Evolutionary conservation across 2,113 vertebrate species (phyloP), one percentile per base, ranked within the genome.

Genomic region (Leptocoma aspasia): DNA sequence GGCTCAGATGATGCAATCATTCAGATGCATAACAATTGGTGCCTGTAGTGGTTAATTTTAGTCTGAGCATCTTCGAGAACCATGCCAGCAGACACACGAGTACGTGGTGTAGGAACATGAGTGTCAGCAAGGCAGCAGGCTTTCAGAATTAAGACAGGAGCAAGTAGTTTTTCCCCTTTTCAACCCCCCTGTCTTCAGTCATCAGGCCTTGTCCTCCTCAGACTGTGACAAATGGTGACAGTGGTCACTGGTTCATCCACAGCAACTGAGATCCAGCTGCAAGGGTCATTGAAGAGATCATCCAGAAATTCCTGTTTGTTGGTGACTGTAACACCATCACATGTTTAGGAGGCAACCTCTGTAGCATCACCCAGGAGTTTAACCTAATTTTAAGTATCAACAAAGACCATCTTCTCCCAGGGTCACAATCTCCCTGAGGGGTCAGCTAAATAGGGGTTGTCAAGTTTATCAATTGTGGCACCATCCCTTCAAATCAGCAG

Each of bases 1-100:
- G 33, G 33, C 27, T 44, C 31, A 15, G 31, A 14, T 33, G 60
- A 33, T 10, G 35, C 1, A 1, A 1, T 41, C 0, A 0, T 71
- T 83, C 63, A 76, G 20, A 50, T 13, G 15, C 7, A 14, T 23
- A 42, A 44, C 39, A 28, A 23, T 64, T 0, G 0, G 20, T 59
- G 28, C 33, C 30, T 72, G 22, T 30, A 77, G 72, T 1, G 0
- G 17, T 54, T 80, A 41, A 35, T 80, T 81, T 82, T 80, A 47
- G 35, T n/a, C 30, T 45, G 35, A 88, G 21, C 13, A 76, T 28
- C 76, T 42, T 6, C 3, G 2, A 68, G 68, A 80, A 21, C 24
- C 14, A 15, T 39, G 37, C 44, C 35, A 79, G 42, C 1, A 2
- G 30, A 44, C 37, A 56, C 44, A 56, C 0, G 1, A 71, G 47